Evolutionary conservation across 1,140 invertebrate species (phyloP), one percentile per base, ranked within the genome.

Genomic region (Meloidogyne chitwoodi): DNA sequence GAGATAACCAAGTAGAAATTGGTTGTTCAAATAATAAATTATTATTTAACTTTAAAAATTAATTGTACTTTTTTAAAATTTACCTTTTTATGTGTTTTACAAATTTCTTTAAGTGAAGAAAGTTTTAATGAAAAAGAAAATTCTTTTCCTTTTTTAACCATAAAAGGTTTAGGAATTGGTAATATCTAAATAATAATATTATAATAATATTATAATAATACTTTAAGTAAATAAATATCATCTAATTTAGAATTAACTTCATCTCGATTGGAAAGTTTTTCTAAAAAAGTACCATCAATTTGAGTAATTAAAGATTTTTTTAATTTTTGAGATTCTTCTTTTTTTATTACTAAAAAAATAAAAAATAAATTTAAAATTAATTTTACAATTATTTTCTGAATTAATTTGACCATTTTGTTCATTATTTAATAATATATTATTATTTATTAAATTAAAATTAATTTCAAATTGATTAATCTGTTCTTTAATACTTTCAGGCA

Each of bases 1-100:
- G 64, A 26, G 74, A 76, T 24, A 76, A 68, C 34, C 67, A 76
- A 26, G 65, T 76, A 66, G 75, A 76, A 5, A 68, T 19, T 16
- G 56, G 48, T 64, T 76, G 75, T 22, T 76, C 68, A 29, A 68
- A 73, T 63, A 68, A 73, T 63, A 61, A 26, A 31, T 24, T n/a
- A 31, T 41, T 6, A 38, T 38, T 38, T 38, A 38, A 8, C 10
- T 38, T 38, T 6, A 38, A 38, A 6, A 38, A 38, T 8, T 38
- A 8, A 38, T 8, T 31, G 2, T 3, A 48, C 5, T 56, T 19
- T 48, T 48, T 48, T 48, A 26, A 62, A 29, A 11, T 12, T 26
- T 31, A 48, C 70, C 56, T 73, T 62, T 29, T 56, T 41, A 5
- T 73, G 70, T 10, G n/a, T 24, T 31, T 62, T 41, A 63, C 70